Percentiles rank a stretch among this genome's conserved stretches.
Evolutionary conservation across 2,113 vertebrate genomes (phyloP).

Genomic region (Chaetura pelagica): DNA sequence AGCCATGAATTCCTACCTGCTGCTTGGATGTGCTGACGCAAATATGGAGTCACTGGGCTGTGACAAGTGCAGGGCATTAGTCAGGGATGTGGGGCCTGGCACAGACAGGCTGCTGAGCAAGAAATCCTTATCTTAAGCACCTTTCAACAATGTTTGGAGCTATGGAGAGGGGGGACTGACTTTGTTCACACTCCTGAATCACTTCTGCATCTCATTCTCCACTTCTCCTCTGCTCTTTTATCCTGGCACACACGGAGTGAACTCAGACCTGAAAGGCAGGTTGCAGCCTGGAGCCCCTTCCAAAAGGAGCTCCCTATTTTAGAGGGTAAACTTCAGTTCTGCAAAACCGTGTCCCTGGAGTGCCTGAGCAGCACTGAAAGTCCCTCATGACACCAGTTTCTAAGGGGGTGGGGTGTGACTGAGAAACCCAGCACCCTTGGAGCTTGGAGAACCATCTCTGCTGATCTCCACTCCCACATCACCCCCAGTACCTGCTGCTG

Average conservation of each 20-base stretch:
- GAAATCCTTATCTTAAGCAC: slow-evolving; percentile 1
- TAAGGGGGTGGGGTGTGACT: rapidly evolving
- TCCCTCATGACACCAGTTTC: rapidly evolving
- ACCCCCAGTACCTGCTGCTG: not conserved
- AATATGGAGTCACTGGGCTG: not conserved
- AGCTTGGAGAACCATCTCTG: not conserved
- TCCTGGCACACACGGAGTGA: rapidly evolving
- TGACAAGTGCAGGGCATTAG: not conserved
- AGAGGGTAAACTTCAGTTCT: not conserved
- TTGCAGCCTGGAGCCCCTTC: too few species aligned
- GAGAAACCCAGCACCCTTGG: not conserved
- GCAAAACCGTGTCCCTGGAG: not conserved
- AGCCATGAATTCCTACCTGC: not conserved
- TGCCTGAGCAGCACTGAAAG: rapidly evolving
- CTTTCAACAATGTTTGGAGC: not conserved
- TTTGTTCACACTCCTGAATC: not conserved
- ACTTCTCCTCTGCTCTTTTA: not conserved
- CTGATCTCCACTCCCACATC: not conserved
- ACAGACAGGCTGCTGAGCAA: not conserved
- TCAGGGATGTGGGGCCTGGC: slow-evolving; percentile 16
- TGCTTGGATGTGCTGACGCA: not conserved
- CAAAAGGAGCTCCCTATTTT: not conserved
- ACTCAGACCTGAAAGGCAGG: rapidly evolving
- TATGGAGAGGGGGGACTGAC: not conserved
- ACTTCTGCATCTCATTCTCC: not conserved